phyloP scores from a whole-genome alignment of 2,113 vertebrate genomes.

The Dasyornis broadbenti region DNA sequence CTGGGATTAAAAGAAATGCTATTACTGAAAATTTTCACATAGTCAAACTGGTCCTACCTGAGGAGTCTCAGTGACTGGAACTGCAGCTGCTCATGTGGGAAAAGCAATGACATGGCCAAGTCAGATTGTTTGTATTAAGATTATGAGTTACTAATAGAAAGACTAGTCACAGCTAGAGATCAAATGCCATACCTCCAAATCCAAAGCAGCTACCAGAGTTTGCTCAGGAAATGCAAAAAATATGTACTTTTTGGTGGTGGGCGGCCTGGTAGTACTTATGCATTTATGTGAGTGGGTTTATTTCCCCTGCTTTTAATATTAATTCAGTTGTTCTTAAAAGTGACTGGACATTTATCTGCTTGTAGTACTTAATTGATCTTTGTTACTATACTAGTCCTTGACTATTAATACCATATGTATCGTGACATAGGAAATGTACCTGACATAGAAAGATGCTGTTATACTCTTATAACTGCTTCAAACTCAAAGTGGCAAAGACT shows the following conservation, averaged over 20 bases:
- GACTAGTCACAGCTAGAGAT: not conserved
- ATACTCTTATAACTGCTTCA: not conserved
- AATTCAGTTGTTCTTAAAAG: not conserved
- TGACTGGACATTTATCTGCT: not conserved
- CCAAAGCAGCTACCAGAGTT: not conserved
- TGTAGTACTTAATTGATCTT: not conserved
- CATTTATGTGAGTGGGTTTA: not conserved
- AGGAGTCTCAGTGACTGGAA: not conserved
- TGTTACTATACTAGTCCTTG: not conserved
- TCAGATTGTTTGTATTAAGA: not conserved
- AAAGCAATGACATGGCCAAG: not conserved
- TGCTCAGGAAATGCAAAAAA: slow-evolving; percentile 23
- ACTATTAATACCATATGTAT: not conserved
- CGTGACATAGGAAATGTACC: not conserved
- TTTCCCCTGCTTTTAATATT: not conserved
- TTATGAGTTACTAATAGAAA: slow-evolving; percentile 23
- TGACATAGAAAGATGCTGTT: not conserved
- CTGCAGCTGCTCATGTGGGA: not conserved
- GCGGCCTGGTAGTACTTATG: not conserved
- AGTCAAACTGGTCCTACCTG: not conserved
- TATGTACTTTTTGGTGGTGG: not conserved
- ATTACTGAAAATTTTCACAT: not conserved
- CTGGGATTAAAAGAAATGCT: not conserved
- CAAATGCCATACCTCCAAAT: not conserved
- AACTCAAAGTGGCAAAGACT: not conserved